Base-by-base conservation (phyloP, 2,797 vertebrate genomes). In the Bradypodion ventrale region DNA sequence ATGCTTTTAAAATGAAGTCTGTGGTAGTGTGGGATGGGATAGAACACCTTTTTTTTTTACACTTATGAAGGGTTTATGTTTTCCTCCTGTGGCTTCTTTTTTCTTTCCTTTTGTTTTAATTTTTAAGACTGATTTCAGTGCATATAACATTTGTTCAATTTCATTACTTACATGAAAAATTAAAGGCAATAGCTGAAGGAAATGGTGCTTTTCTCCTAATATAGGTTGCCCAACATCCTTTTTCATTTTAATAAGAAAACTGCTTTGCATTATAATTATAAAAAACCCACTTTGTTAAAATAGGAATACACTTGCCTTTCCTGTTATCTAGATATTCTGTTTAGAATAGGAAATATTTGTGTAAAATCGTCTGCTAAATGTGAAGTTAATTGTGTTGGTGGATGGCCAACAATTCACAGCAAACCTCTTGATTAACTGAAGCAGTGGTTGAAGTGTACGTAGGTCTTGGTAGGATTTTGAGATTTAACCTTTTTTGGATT, bases 131-230 rank as follows among this genome's bases (percentile, higher is more conserved):
- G 52, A 62, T 76, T 85, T 49, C 29, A 75, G 65, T 35, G 10
- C 74, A 49, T 80, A 19, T 40, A 70, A 76, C 40, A 63, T 85
- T 81, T 76, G 73, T 63, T 81, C 73, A 81, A 46, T 85, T 85
- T 80, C 77, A 75, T n/a, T n/a, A n/a, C n/a, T n/a, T n/a, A n/a
- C n/a, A n/a, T n/a, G n/a, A n/a, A n/a, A n/a, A n/a, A n/a, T n/a
- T n/a, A n/a, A n/a, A n/a, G n/a, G 85, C 63, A 85, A 85, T 52
- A 35, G 62, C 23, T 69, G 63, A 85, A 49, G 42, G 52, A 81
- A 81, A 75, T 66, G 16, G 25, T 37, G 27, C 40, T n/a, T 63
- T 81, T 81, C 76, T 40, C 40, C 27, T 81, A 75, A 69, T 70
- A 84, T 84, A 84, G 32, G 56, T 69, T 75, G 72, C 63, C 42